Base-by-base conservation (phyloP, 2,888 invertebrate genomes). In the Patella depressa region DNA sequence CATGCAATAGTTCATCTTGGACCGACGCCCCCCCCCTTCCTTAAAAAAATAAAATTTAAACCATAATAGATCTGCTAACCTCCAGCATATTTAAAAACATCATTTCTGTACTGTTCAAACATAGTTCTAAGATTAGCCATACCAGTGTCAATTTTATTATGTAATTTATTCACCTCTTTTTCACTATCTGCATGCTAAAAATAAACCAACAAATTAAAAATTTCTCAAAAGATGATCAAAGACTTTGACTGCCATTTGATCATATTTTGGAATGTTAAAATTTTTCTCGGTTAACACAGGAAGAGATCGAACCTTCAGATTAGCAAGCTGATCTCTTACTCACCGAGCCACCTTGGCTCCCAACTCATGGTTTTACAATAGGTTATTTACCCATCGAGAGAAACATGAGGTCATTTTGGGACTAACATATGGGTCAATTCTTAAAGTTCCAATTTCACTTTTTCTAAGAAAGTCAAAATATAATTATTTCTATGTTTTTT, bases 131-230 rank as follows among this genome's bases (percentile, higher is more conserved):
- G 81, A 74, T 88, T 89, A 9, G 91, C 90, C 2, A 90, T 82
- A 74, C 91, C 90, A 53, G 89, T 89, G 53, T 90, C 90, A 73
- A 92, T 91, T 74, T 88, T 89, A 80, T 90, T 91, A 78, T 90
- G 87, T 17, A 89, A 77, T 55, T 85, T 80, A 53, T 86, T 83
- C 9, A 91, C 75, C 2, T 84, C 80, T 74, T 84, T 89, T 75
- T 89, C 87, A 84, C 88, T 90, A 17, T 84, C 83, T 34, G 88
- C 86, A 86, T 90, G 90, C 90, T 91, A 85, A 73, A 82, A 85
- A 29, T 9, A 45, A 45, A 45, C 45, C 7, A 45, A 45, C 7
- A 7, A 45, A 45, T 45, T 45, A 29, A 29, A 29, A 29, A 29
- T 29, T 3, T 3, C 29, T 29, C 29, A 29, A 29, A 29, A 29